phyloP scores from a whole-genome alignment of 2,888 invertebrate genomes.

The Drosophila anceps region DNA sequence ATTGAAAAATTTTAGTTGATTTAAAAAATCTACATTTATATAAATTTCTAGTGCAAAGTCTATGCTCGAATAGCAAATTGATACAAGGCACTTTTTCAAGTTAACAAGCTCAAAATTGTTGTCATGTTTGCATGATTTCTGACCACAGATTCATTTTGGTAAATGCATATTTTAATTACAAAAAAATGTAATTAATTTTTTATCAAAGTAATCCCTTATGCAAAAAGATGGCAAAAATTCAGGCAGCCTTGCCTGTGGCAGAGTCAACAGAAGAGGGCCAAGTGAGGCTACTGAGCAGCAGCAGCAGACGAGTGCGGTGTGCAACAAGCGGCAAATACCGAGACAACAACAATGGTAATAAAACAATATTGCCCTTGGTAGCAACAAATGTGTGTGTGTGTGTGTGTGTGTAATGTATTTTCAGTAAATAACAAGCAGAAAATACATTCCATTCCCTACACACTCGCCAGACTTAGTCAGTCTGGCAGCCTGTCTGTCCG shows the following conservation, averaged over 20 bases:
- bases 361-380: slow-evolving; percentile 29
- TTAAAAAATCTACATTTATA: not conserved
- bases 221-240: not conserved
- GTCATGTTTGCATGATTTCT: slow-evolving; percentile 1
- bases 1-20: not conserved
- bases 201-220: slow-evolving; percentile 3
- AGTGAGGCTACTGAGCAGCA: not conserved
- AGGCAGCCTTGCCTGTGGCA: slow-evolving; percentile 5
- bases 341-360: slow-evolving; percentile 27
- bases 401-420: slow-evolving; percentile 17
- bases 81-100: not conserved
- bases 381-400: not conserved
- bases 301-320: not conserved
- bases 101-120: slow-evolving; percentile 5
- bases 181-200: slow-evolving; percentile 17
- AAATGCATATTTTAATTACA: slow-evolving; percentile 15
- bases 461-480: not conserved
- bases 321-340: slow-evolving; percentile 32
- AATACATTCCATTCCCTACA: not conserved
- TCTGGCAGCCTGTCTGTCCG: not conserved
- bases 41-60: not conserved
- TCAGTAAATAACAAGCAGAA: slow-evolving; percentile 31
- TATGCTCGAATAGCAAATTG: not conserved
- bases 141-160: not conserved
- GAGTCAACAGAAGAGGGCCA: slow-evolving; percentile 7